phyloP scores from a whole-genome alignment of 1,140 invertebrate species.

The Aethina tumida region DNA sequence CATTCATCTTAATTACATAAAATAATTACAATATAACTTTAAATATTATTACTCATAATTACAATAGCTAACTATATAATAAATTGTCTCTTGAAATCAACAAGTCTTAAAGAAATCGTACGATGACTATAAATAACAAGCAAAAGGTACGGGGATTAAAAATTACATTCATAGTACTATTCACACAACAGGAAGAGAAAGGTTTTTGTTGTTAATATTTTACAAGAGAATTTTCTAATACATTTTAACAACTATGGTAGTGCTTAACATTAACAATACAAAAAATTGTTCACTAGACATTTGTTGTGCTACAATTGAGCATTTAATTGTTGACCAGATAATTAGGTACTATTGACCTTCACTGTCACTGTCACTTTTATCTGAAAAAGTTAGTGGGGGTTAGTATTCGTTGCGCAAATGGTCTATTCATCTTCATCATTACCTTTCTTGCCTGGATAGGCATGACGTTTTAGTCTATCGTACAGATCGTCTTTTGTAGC shows the following conservation, averaged over 20 bases:
- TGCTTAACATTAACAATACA: slow-evolving; percentile 12
- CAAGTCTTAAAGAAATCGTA: no score
- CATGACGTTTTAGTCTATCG: slow-evolving; percentile 89
- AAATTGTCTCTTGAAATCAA: no score
- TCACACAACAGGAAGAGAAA: no score
- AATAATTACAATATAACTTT: no score
- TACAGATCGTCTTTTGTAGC: slow-evolving; percentile 94
- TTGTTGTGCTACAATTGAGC: slow-evolving; percentile 24
- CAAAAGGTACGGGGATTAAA: no score
- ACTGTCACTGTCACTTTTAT: slow-evolving; percentile 87
- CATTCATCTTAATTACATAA: no score
- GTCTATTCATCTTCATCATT: slow-evolving; percentile 23
- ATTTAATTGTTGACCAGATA: slow-evolving; percentile 24
- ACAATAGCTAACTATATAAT: no score
- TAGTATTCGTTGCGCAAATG: slow-evolving; percentile 9
- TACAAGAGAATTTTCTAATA: slow-evolving; percentile 10
- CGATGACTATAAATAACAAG: no score
- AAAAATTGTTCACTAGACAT: slow-evolving; percentile 25
- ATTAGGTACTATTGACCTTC: slow-evolving; percentile 66
- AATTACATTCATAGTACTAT: no score
- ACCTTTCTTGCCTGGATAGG: slow-evolving; percentile 95
- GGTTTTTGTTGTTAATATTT: slow-evolving; percentile 11
- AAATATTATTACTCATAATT: no score
- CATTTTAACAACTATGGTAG: slow-evolving; percentile 17
- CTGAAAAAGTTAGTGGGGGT: slow-evolving; percentile 47